These are phyloP conservation scores for Tenthredo scrophulariae DNA, from an alignment of 2,888 invertebrate species.

Conservation along the genomic window DNA sequence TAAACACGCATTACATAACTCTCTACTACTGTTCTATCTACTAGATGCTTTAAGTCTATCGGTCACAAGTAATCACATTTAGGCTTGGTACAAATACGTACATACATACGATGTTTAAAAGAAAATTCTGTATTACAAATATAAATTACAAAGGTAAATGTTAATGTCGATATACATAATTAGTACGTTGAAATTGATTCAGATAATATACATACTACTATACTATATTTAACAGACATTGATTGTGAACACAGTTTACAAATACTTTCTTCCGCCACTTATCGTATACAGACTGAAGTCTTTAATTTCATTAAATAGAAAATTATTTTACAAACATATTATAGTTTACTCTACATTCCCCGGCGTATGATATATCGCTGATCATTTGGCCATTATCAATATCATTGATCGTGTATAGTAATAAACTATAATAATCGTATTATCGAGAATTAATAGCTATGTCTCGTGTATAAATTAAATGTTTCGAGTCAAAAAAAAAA, in stretches of 20 bases:
- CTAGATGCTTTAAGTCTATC: constrained; percentile 44
- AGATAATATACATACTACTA: constrained; percentile 13
- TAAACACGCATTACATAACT: constrained; percentile 22
- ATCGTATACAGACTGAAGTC: not conserved
- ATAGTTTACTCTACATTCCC: not conserved
- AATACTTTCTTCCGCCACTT: not conserved
- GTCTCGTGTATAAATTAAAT: not conserved
- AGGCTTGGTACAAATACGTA: constrained; percentile 26
- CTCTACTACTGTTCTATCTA: constrained; percentile 38
- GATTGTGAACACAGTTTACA: too few species aligned
- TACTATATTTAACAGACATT: not conserved
- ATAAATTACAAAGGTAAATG: constrained; percentile 41
- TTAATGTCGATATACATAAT: constrained; percentile 38
- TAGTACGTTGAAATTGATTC: constrained; percentile 46
- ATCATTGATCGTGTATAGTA: not conserved
- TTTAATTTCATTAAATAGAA: not conserved
- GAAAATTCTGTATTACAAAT: constrained; percentile 20
- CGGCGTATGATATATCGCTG: not conserved
- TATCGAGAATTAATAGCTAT: not conserved
- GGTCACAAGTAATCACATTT: constrained; percentile 43
- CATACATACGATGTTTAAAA: constrained; percentile 6
- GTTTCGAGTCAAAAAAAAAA: not conserved
- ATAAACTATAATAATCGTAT: constrained; percentile 9
- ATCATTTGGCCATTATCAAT: not conserved
- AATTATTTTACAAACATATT: not conserved